Percentiles rank a stretch among this genome's conserved stretches.
Evolutionary conservation across 2,888 invertebrate species (phyloP).

Genomic region (Dinocampus coccinellae): DNA sequence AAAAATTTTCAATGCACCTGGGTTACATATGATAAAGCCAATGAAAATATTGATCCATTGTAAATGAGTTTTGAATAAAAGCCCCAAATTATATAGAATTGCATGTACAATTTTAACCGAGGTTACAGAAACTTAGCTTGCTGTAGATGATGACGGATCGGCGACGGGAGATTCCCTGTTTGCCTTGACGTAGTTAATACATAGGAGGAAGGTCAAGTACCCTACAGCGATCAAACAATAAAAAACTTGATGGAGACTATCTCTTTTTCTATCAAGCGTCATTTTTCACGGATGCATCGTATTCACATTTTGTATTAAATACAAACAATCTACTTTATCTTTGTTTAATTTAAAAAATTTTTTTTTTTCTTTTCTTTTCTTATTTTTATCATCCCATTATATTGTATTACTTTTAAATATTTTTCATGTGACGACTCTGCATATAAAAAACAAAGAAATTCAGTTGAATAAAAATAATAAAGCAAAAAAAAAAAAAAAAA

Average conservation of each 20-base stretch:
- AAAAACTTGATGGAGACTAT: constrained; percentile 4
- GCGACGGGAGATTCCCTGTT: constrained; percentile 9
- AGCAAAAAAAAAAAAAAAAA: constrained; percentile 13
- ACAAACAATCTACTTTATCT: too few species aligned
- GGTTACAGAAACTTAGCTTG: constrained; percentile 8
- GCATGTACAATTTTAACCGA: too few species aligned
- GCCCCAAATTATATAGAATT: too few species aligned
- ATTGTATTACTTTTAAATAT: too few species aligned
- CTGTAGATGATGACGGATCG: background rate
- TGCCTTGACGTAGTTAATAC: constrained; percentile 52
- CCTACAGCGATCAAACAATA: constrained; percentile 65
- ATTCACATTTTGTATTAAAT: constrained; percentile 5
- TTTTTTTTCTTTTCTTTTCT: too few species aligned
- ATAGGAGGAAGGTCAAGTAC: constrained; percentile 67
- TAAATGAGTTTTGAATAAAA: constrained; percentile 27
- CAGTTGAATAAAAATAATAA: too few species aligned
- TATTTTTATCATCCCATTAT: too few species aligned
- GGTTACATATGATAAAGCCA: constrained; percentile 8
- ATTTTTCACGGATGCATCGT: background rate
- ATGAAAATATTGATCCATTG: constrained; percentile 11
- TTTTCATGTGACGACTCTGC: too few species aligned
- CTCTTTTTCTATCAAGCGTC: background rate
- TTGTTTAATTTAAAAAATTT: too few species aligned
- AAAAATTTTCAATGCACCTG: constrained; percentile 7
- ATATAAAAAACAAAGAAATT: too few species aligned